These are phyloP conservation scores for Xylocopa sonorina DNA, from an alignment of 1,140 invertebrate species.

Conservation along the genomic window DNA sequence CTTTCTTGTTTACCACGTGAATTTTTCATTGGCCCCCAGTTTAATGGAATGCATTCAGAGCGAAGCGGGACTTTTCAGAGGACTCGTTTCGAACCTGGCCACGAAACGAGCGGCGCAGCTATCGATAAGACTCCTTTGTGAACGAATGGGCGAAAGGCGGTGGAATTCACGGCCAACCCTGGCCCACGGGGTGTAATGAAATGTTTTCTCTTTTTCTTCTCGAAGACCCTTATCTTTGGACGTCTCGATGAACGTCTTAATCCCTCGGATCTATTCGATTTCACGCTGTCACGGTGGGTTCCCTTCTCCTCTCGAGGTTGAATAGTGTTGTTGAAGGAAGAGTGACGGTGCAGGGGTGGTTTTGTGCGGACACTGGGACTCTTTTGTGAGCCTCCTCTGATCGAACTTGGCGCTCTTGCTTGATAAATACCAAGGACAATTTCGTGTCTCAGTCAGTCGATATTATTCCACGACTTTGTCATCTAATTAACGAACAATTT, in stretches of 20 bases:
- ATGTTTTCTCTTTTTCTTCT: too few relatives aligned
- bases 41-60: conserved; percentile 27
- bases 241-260: neutral
- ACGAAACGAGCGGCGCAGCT: conserved; percentile 30
- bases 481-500: too few relatives aligned
- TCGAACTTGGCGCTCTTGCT: neutral
- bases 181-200: conserved; percentile 10
- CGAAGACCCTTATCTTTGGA: neutral
- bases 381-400: neutral
- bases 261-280: neutral
- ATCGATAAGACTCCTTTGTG: conserved; percentile 49
- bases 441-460: too few relatives aligned
- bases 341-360: too few relatives aligned
- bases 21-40: conserved; percentile 37
- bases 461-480: too few relatives aligned
- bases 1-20: neutral
- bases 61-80: conserved; percentile 2
- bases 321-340: neutral
- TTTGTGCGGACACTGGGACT: neutral
- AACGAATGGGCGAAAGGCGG: conserved; percentile 9
- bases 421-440: neutral
- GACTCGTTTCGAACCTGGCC: conserved; percentile 12
- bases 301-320: neutral
- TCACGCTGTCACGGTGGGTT: neutral
- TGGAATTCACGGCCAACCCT: conserved; percentile 23